These are phyloP conservation scores for Meteorus sp. DNA, from an alignment of 1,140 invertebrate species.

Conservation along the genomic window DNA sequence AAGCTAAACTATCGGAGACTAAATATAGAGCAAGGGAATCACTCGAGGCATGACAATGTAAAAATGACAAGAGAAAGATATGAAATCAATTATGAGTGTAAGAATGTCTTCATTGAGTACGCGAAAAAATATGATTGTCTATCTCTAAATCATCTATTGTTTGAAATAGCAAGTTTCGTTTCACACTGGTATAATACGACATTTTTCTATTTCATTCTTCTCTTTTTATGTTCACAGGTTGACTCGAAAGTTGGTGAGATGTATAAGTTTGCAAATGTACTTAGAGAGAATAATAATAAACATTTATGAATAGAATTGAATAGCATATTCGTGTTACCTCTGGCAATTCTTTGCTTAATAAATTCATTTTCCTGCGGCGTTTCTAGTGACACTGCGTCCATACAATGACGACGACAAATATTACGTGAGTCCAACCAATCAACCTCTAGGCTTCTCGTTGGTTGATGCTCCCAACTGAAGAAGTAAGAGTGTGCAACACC, in stretches of 20 bases:
- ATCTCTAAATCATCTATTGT: too few species aligned
- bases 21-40: too few species aligned
- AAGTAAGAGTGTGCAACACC: constrained; percentile 88
- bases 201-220: too few species aligned
- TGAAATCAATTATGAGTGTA: too few species aligned
- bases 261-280: not conserved
- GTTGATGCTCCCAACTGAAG: constrained; percentile 90
- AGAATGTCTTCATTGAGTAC: too few species aligned
- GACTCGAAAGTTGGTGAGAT: not conserved
- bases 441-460: constrained; percentile 82
- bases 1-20: too few species aligned
- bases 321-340: constrained; percentile 51
- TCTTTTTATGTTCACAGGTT: too few species aligned
- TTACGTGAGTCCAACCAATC: constrained; percentile 90
- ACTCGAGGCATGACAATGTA: too few species aligned
- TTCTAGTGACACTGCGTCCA: constrained; percentile 89
- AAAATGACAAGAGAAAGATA: too few species aligned
- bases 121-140: too few species aligned
- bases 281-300: not conserved
- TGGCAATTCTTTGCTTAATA: constrained; percentile 79
- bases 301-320: not conserved
- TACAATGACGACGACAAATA: constrained; percentile 89
- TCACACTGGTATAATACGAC: too few species aligned
- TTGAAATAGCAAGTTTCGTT: too few species aligned
- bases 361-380: constrained; percentile 90